Conservation (phyloP, 2,113 vertebrate genomes). For the Gallinago undulata region DNA sequence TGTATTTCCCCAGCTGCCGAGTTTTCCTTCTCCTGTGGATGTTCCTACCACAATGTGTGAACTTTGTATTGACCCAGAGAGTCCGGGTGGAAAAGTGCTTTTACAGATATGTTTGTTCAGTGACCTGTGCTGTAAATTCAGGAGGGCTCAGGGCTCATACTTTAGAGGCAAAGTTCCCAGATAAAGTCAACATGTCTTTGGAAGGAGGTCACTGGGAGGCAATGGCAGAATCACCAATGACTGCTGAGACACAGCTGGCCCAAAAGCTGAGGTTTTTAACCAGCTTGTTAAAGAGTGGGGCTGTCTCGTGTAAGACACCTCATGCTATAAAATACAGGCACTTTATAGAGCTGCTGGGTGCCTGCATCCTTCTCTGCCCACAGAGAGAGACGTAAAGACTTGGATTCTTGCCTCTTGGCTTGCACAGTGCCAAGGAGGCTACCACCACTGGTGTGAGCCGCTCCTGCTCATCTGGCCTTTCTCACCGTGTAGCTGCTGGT, state of each 20-base stretch:
- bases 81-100: background rate
- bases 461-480: background rate
- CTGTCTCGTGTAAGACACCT: background rate
- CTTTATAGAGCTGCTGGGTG: background rate
- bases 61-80: background rate
- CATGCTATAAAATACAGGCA: background rate
- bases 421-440: background rate
- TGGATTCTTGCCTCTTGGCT: background rate
- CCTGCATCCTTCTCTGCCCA: background rate
- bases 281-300: background rate
- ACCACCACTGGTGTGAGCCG: rapidly evolving
- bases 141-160: background rate
- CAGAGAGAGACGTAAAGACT: background rate
- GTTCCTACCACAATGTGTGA: background rate
- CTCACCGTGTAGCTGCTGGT: background rate
- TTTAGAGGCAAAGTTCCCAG: background rate
- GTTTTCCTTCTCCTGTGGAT: background rate
- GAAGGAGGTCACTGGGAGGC: background rate
- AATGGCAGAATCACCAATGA: background rate
- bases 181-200: background rate
- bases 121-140: background rate
- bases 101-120: background rate
- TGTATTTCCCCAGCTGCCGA: background rate
- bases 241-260: background rate
- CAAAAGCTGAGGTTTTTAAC: background rate